Percentiles rank a stretch among this genome's conserved stretches.
These are phyloP conservation scores for Scomber colias DNA, from an alignment of 2,113 vertebrate genomes.

Conservation along the genomic window DNA sequence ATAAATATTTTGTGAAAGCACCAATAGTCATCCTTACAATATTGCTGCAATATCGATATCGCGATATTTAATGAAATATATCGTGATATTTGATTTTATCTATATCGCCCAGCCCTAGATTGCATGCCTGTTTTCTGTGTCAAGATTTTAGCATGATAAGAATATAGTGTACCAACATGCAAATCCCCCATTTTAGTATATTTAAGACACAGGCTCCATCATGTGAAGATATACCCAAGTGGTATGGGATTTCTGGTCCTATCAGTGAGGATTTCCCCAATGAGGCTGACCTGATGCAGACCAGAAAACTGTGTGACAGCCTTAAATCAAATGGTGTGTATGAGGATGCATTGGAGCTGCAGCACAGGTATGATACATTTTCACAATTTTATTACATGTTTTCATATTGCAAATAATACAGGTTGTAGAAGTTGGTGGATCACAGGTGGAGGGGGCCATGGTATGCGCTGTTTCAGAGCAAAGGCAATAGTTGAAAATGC, in stretches of 20 bases:
- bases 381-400: too few species aligned
- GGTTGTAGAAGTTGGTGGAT: too few species aligned
- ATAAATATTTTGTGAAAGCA: too few species aligned
- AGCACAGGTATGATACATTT: slow-evolving; percentile 84
- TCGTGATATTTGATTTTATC: too few species aligned
- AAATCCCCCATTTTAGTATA: slow-evolving; percentile 83
- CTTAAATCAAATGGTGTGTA: slow-evolving; percentile 91
- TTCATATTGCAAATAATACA: background rate
- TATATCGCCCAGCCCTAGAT: too few species aligned
- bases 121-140: background rate
- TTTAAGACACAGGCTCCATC: slow-evolving; percentile 77
- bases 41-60: too few species aligned
- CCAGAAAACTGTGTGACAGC: slow-evolving; percentile 89
- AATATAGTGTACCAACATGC: background rate
- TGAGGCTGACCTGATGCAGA: slow-evolving; percentile 89
- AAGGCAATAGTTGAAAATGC: background rate
- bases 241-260: slow-evolving; percentile 92
- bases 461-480: background rate
- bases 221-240: slow-evolving; percentile 81
- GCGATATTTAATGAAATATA: too few species aligned
- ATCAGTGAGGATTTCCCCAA: slow-evolving; percentile 91
- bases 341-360: slow-evolving; percentile 91
- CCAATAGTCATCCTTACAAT: too few species aligned
- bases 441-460: background rate
- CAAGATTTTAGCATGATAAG: background rate